Percentiles rank a stretch among this genome's conserved stretches.
phyloP scores from a whole-genome alignment of 2,888 invertebrate species.

The Netelia inedita region DNA sequence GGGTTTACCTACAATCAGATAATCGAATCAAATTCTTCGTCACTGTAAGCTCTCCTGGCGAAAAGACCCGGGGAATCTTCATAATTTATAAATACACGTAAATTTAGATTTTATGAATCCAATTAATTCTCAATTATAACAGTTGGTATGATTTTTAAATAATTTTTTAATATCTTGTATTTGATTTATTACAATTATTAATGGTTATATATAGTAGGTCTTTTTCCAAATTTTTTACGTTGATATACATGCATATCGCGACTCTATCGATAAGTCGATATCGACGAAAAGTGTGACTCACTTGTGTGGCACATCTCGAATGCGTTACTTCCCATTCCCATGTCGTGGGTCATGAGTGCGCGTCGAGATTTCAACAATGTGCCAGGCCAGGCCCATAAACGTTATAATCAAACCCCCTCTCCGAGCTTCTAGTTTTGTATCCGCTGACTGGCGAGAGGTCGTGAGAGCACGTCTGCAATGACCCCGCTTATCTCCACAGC shows the following conservation, averaged over 20 bases:
- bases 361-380: conserved; percentile 68
- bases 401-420: conserved; percentile 66
- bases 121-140: too few species aligned
- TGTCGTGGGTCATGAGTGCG: conserved; percentile 54
- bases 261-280: not conserved
- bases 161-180: not conserved
- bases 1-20: too few species aligned
- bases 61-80: too few species aligned
- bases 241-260: not conserved
- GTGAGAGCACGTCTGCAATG: conserved; percentile 69
- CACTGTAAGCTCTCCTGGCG: too few species aligned
- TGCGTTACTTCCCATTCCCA: conserved; percentile 22
- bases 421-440: conserved; percentile 67
- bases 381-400: conserved; percentile 66
- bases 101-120: too few species aligned
- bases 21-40: too few species aligned
- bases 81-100: too few species aligned
- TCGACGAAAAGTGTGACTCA: not conserved
- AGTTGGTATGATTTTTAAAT: not conserved
- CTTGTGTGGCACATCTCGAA: conserved; percentile 52
- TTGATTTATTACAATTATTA: not conserved
- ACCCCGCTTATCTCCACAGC: conserved; percentile 73
- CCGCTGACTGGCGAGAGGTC: conserved; percentile 67
- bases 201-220: not conserved
- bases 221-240: not conserved